Evolutionary conservation across 2,888 invertebrate genomes (phyloP).

Genomic region (Thumatha senex): DNA sequence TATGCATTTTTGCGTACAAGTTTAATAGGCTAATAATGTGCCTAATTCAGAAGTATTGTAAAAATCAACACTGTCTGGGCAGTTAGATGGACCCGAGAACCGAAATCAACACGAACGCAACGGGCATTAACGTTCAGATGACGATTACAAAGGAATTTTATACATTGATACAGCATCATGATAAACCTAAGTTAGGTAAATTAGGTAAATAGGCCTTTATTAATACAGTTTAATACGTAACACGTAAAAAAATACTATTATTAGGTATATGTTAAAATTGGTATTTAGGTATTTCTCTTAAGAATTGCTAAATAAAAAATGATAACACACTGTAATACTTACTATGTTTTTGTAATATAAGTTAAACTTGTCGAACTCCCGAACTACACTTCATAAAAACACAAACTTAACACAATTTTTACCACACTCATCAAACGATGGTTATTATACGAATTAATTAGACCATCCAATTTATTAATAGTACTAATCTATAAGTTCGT

Average conservation of each 20-base stretch:
- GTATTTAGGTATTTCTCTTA: too few relatives aligned
- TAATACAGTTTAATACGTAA: not conserved
- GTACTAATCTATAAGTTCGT: slow-evolving; percentile 15
- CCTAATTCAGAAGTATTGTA: too few relatives aligned
- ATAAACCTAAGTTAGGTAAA: not conserved
- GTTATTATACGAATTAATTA: slow-evolving; percentile 11
- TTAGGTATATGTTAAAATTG: too few relatives aligned
- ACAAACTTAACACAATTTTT: slow-evolving; percentile 16
- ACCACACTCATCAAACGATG: slow-evolving; percentile 20
- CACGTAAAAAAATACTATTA: not conserved
- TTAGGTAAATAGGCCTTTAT: not conserved
- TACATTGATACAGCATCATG: too few relatives aligned
- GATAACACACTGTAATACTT: slow-evolving; percentile 8
- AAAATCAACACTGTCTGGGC: too few relatives aligned
- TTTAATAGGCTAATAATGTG: too few relatives aligned
- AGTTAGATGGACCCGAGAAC: too few relatives aligned
- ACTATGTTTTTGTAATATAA: slow-evolving; percentile 12
- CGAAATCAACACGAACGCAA: too few relatives aligned
- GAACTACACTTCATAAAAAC: slow-evolving; percentile 22
- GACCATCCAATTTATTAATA: slow-evolving; percentile 20
- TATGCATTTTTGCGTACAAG: too few relatives aligned
- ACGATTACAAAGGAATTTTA: too few relatives aligned
- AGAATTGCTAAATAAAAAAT: not conserved
- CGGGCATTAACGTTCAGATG: too few relatives aligned
- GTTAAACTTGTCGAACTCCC: slow-evolving; percentile 9